phyloP scores from a whole-genome alignment of 2,113 vertebrate genomes.

The Addax nasomaculatus region DNA sequence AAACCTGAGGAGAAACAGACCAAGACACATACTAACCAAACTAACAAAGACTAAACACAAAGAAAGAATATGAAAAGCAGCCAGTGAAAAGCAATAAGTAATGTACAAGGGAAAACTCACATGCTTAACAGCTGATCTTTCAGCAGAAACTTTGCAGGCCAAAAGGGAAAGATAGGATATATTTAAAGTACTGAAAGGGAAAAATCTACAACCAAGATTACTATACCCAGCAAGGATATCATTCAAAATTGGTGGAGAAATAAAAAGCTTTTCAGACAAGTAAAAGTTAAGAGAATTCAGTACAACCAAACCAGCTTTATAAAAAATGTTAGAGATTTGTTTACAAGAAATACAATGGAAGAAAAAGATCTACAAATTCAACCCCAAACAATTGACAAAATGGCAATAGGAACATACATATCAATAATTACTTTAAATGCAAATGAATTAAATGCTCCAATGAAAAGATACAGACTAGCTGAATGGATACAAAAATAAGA shows the following conservation, averaged over 20 bases:
- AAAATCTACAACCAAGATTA: background rate
- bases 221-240: background rate
- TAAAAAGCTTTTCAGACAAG: background rate
- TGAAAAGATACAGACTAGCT: background rate
- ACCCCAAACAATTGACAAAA: background rate
- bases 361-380: background rate
- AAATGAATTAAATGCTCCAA: background rate
- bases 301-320: background rate
- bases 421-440: background rate
- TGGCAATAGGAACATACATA: background rate
- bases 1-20: background rate
- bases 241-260: background rate
- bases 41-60: background rate
- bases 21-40: background rate
- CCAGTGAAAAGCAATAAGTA: background rate
- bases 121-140: background rate
- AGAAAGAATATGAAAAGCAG: background rate
- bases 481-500: background rate
- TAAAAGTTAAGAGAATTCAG: background rate
- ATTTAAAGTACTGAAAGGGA: background rate
- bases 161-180: background rate
- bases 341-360: background rate
- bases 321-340: background rate
- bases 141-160: background rate
- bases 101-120: background rate